Evolutionary conservation across 2,113 vertebrate species (phyloP).

Genomic region (Paratilapia polleni): DNA sequence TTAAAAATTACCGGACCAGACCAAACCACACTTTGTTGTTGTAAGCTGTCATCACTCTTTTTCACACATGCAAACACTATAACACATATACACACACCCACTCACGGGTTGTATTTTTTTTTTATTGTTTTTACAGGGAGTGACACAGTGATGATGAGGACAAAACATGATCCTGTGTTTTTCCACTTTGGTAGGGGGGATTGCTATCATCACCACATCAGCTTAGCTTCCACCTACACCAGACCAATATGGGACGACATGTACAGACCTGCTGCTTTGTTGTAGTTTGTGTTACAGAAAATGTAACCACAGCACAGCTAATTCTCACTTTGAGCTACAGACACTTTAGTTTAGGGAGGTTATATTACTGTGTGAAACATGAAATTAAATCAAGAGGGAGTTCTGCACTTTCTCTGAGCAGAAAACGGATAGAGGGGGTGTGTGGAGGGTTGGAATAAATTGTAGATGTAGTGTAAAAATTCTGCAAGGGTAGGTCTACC

Average conservation of each 20-base stretch:
- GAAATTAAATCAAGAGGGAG: neutral
- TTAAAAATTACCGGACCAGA: neutral
- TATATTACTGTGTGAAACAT: neutral
- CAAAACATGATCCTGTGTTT: neutral
- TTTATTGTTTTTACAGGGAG: neutral
- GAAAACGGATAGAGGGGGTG: neutral
- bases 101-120: neutral
- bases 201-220: neutral
- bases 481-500: neutral
- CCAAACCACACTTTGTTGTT: neutral
- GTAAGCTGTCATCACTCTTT: neutral
- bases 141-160: neutral
- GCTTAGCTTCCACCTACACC: neutral
- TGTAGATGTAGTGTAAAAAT: neutral
- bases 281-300: neutral
- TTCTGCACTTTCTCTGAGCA: neutral
- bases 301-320: neutral
- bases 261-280: neutral
- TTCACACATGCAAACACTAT: neutral
- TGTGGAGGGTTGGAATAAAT: neutral
- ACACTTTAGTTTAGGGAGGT: neutral
- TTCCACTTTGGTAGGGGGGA: slow-evolving; percentile 1
- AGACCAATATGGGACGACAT: neutral
- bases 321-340: neutral
- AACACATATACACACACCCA: neutral